These are phyloP conservation scores for Vanessa cardui DNA, from an alignment of 2,888 invertebrate genomes.

Conservation along the genomic window DNA sequence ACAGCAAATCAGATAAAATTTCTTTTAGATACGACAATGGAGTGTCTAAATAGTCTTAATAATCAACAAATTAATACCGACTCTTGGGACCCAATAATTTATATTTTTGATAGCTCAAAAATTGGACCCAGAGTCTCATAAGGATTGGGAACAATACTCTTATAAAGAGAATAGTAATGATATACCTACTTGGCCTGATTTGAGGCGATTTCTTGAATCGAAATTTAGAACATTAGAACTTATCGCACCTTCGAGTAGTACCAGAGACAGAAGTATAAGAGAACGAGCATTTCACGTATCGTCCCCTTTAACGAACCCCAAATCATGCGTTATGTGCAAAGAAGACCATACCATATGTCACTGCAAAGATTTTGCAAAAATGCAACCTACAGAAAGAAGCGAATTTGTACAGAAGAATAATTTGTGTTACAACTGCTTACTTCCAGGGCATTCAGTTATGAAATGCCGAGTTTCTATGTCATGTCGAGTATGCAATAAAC, in stretches of 20 bases:
- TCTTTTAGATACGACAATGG: slow-evolving; percentile 25
- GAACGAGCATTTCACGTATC: slow-evolving; percentile 11
- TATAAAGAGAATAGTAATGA: slow-evolving; percentile 15
- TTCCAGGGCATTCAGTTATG: neutral
- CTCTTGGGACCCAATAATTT: slow-evolving; percentile 28
- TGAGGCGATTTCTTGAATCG: too few species aligned
- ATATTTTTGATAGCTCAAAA: slow-evolving; percentile 32
- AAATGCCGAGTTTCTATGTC: slow-evolving; percentile 3
- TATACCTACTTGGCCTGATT: too few species aligned
- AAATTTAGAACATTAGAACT: too few species aligned
- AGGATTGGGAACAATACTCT: neutral
- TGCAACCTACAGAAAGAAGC: slow-evolving; percentile 3
- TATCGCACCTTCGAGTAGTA: too few species aligned
- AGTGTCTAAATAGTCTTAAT: slow-evolving; percentile 24
- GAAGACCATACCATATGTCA: slow-evolving; percentile 9
- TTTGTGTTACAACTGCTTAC: neutral
- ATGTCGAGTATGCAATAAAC: slow-evolving; percentile 1
- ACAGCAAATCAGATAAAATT: slow-evolving; percentile 22
- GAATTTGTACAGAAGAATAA: slow-evolving; percentile 5
- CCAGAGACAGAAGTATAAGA: neutral
- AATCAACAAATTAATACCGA: slow-evolving; percentile 22
- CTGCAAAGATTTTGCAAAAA: neutral
- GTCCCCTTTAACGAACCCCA: neutral
- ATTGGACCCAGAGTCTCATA: slow-evolving; percentile 42
- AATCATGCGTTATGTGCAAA: slow-evolving; percentile 3